Conservation (phyloP, 2,888 invertebrate species). For the Andrena praecox region DNA sequence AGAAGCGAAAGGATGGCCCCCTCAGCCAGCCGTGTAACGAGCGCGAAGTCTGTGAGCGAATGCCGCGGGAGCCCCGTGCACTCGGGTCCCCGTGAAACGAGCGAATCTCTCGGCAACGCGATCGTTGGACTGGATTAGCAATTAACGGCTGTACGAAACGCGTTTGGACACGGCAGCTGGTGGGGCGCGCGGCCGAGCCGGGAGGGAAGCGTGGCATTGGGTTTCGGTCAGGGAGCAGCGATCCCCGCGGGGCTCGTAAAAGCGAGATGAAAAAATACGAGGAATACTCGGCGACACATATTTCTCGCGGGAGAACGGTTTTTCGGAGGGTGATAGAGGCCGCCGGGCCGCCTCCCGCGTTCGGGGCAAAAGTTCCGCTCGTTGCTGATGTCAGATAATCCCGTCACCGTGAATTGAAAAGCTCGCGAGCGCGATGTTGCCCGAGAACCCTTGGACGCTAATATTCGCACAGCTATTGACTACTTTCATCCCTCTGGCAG, state of each 20-base stretch:
- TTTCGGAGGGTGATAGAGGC: neutral
- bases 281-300: conserved; percentile 4
- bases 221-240: neutral
- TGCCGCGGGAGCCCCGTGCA: neutral
- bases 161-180: conserved; percentile 5
- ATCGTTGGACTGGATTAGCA: conserved; percentile 6
- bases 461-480: neutral
- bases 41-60: conserved; percentile 12
- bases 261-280: conserved; percentile 25
- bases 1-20: conserved; percentile 11
- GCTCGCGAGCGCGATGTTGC: neutral
- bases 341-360: neutral
- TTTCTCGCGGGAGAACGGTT: conserved; percentile 19
- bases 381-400: neutral
- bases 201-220: no score
- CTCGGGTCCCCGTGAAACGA: conserved; percentile 1
- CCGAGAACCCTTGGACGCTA: neutral
- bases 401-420: neutral
- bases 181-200: neutral
- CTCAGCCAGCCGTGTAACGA: conserved; percentile 40
- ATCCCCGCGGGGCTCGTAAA: conserved; percentile 12
- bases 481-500: neutral
- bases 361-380: neutral
- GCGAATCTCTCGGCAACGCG: neutral
- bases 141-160: conserved; percentile 24